These are phyloP conservation scores for Indicator maculatus DNA, from an alignment of 2,113 vertebrate species.

Conservation along the genomic window DNA sequence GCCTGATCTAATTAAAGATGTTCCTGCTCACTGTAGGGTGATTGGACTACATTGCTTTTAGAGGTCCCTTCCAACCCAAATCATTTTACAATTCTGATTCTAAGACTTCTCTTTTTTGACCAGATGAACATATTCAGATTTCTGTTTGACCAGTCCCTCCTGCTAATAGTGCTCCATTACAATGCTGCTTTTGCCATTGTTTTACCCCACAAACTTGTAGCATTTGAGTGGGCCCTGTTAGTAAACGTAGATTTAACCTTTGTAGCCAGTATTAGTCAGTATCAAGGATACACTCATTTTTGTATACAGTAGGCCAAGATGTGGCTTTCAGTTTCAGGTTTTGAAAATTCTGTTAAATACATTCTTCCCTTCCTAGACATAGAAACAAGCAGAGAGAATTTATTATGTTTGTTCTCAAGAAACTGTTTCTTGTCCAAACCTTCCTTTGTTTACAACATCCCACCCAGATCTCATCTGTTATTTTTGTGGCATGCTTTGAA, in stretches of 20 bases:
- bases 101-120: not conserved
- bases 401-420: not conserved
- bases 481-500: not conserved
- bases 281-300: not conserved
- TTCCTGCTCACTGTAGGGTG: too few relatives aligned
- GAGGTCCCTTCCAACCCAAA: too few relatives aligned
- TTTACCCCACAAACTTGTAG: not conserved
- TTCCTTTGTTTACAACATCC: not conserved
- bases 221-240: not conserved
- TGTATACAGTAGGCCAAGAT: not conserved
- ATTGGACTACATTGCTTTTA: too few relatives aligned
- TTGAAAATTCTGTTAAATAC: not conserved
- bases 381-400: not conserved
- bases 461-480: not conserved
- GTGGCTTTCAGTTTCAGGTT: not conserved
- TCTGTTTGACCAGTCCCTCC: not conserved
- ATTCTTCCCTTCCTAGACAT: accelerated
- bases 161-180: not conserved
- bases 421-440: not conserved
- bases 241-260: not conserved
- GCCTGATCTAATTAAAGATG: too few relatives aligned
- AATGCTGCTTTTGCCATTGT: not conserved
- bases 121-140: not conserved
- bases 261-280: not conserved
- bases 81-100: too few relatives aligned